Evolutionary conservation across 2,113 vertebrate genomes (phyloP), one percentile per base, ranked within the genome.

Genomic region (Boleophthalmus pectinirostris): DNA sequence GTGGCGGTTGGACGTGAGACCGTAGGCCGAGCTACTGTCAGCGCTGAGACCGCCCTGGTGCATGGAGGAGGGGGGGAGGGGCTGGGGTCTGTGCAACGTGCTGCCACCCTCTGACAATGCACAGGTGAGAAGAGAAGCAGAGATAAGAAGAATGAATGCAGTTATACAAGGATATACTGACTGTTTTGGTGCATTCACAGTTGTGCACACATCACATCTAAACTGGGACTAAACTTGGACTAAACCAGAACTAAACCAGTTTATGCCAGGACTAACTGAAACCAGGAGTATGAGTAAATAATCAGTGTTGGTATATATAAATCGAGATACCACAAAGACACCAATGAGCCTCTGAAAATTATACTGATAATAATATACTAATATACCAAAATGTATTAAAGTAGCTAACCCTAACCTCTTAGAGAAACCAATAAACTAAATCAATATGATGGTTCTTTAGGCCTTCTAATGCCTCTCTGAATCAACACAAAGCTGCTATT

Each of bases 41-140:
- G 95, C 94, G 0, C 94, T 91, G 63, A 98, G 93, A 0, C 97
- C 97, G 1, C 97, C 95, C 93, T 99, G 98, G 88, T 99, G 98
- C 98, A 99, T 99, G 91, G 97, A 98, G 81, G 98, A 99, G 0
- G 97, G 98, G 0, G 98, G 97, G 64, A 99, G 95, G 5, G 98
- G 98, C 85, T 99, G 98, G 56, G 98, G 98, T 87, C 98, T 93
- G 92, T 99, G 98, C 65, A 99, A 93, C 0, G 98, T 99, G 77
- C 95, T 92, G 51, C 95, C 97, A 45, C 95, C 97, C 0, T 98
- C 98, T 98, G 92, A 2, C 24, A 78, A 77, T 16, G 64, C 43
- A 65, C 61, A 25, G 20, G 51, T 77, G 8, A 64, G 29, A 43
- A n/a, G 33, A 64, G 29, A 6, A 58, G 24, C 23, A 5, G 5